Evolutionary conservation across 2,888 invertebrate species (phyloP).

Genomic region (Microplitis deprimator): DNA sequence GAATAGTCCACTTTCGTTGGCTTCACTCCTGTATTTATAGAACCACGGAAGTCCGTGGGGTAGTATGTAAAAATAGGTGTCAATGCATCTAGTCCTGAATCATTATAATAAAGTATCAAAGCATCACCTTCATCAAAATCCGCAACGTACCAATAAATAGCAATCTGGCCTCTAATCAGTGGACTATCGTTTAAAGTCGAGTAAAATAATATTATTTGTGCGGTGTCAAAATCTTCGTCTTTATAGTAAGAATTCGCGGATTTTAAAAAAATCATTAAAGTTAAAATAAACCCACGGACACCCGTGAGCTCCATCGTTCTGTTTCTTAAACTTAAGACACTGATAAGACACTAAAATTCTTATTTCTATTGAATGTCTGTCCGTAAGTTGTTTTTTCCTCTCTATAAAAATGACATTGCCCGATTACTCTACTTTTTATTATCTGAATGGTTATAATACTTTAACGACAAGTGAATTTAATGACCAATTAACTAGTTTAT

Average conservation of each 20-base stretch:
- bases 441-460: too few relatives aligned
- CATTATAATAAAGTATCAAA: neutral
- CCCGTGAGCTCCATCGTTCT: too few relatives aligned
- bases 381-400: too few relatives aligned
- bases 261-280: neutral
- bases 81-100: neutral
- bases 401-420: too few relatives aligned
- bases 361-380: too few relatives aligned
- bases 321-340: too few relatives aligned
- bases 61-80: neutral
- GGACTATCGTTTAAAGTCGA: neutral
- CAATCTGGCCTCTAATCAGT: slow-evolving; percentile 9
- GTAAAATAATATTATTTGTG: slow-evolving; percentile 8
- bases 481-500: too few relatives aligned
- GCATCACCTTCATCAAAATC: neutral
- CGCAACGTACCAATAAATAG: neutral
- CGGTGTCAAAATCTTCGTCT: neutral
- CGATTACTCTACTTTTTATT: too few relatives aligned
- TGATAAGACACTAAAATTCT: too few relatives aligned
- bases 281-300: too few relatives aligned
- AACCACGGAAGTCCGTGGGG: neutral
- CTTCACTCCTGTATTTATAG: neutral
- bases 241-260: neutral
- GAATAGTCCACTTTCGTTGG: neutral
- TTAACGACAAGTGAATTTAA: too few relatives aligned